Percentiles rank a stretch among this genome's conserved stretches.
phyloP scores from a whole-genome alignment of 1,140 invertebrate species.

The Calephelis virginiensis region DNA sequence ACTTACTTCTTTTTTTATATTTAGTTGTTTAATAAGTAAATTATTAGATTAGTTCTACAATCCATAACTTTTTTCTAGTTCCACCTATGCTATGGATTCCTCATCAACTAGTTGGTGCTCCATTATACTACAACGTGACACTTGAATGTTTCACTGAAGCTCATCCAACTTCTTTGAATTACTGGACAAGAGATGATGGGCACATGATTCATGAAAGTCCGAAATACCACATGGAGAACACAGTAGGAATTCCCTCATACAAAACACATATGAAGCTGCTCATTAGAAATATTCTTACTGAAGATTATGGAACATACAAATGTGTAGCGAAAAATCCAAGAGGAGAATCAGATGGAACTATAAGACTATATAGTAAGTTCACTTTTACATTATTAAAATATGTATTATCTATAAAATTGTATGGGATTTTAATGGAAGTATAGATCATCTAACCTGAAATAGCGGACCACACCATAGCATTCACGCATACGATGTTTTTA shows the following conservation, averaged over 20 bases:
- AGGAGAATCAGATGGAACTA: slow-evolving; percentile 94
- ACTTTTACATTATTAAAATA: background rate
- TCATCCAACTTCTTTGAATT: slow-evolving; percentile 93
- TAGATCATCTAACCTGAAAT: too few relatives aligned
- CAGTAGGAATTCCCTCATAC: slow-evolving; percentile 84
- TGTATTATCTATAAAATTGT: too few relatives aligned
- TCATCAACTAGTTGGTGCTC: slow-evolving; percentile 92
- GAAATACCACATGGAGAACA: slow-evolving; percentile 88
- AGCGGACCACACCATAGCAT: too few relatives aligned
- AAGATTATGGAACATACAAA: slow-evolving; percentile 93
- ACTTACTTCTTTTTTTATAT: too few relatives aligned
- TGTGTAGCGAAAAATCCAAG: slow-evolving; percentile 95
- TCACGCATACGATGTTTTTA: too few relatives aligned
- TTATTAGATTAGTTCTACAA: too few relatives aligned
- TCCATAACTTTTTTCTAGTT: slow-evolving; percentile 81
- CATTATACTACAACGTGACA: slow-evolving; percentile 88
- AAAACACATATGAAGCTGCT: slow-evolving; percentile 91
- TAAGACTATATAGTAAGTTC: slow-evolving; percentile 93
- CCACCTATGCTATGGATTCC: slow-evolving; percentile 94
- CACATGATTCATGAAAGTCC: slow-evolving; percentile 92
- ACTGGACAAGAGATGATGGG: slow-evolving; percentile 92
- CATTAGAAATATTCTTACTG: slow-evolving; percentile 85
- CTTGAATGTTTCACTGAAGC: slow-evolving; percentile 94
- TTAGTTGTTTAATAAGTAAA: too few relatives aligned
- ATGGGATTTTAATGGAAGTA: too few relatives aligned